Conservation (phyloP, 2,797 vertebrate species). For the Rhinoraja longicauda region DNA sequence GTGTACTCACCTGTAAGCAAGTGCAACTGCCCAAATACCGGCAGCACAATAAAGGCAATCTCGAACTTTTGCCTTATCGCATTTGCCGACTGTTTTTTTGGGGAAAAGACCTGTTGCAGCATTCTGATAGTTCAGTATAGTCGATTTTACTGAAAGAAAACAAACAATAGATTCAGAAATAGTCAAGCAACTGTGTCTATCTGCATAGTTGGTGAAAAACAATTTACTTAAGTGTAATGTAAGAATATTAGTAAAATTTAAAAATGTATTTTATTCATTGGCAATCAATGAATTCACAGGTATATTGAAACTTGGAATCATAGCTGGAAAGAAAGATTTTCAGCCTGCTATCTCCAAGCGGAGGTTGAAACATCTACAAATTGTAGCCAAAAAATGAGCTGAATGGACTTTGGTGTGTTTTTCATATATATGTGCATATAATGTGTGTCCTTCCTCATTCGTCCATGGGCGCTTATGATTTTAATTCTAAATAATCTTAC, state of each 20-base stretch:
- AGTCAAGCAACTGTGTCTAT: background rate
- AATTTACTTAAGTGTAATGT: background rate
- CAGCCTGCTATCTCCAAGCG: too few species aligned
- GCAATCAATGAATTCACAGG: background rate
- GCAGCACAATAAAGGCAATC: constrained; percentile 93
- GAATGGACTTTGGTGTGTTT: too few species aligned
- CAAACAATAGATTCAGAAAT: constrained; percentile 19
- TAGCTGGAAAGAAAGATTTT: background rate
- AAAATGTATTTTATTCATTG: background rate
- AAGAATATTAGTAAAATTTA: background rate
- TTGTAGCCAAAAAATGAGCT: too few species aligned
- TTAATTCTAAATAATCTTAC: too few species aligned
- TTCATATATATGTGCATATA: too few species aligned
- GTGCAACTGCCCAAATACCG: constrained; percentile 77
- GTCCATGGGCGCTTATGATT: too few species aligned
- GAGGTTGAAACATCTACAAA: too few species aligned
- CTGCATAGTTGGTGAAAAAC: background rate
- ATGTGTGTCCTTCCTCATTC: too few species aligned
- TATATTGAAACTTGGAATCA: background rate
- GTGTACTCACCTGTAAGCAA: constrained; percentile 78
- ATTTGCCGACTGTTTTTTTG: constrained; percentile 68
- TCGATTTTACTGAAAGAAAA: constrained; percentile 73
- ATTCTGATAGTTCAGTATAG: constrained; percentile 82
- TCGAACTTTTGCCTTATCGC: constrained; percentile 77
- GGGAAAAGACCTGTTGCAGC: constrained; percentile 91